A percentile compares a stretch with the other conserved stretches of the same genome.
Evolutionary conservation across 2,113 vertebrate species (phyloP).

Genomic region (Callionymus lyra): DNA sequence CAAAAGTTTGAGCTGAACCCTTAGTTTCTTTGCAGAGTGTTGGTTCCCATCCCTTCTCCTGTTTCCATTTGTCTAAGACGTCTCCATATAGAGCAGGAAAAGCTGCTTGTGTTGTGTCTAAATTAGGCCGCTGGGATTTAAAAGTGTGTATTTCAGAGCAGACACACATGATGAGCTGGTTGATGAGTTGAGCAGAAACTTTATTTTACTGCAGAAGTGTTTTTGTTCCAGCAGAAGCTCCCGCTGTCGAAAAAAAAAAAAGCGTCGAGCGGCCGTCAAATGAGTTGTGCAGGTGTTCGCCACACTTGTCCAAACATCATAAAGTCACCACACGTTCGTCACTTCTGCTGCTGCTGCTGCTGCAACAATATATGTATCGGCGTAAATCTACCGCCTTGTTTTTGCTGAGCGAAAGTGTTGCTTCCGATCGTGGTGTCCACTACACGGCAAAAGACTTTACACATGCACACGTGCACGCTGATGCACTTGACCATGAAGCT

Average conservation of each 20-base stretch:
- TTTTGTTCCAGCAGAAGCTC: too few relatives aligned
- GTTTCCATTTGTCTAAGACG: too few relatives aligned
- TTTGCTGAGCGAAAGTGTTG: too few relatives aligned
- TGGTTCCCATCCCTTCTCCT: too few relatives aligned
- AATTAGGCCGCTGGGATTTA: too few relatives aligned
- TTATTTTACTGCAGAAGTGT: too few relatives aligned
- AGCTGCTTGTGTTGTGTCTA: too few relatives aligned
- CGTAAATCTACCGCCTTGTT: too few relatives aligned
- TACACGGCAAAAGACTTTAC: too few relatives aligned
- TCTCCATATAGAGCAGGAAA: too few relatives aligned
- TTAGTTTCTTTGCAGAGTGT: too few relatives aligned
- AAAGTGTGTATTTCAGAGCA: constrained; percentile 5
- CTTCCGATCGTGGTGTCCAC: not conserved
- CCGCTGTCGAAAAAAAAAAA: constrained; percentile 1
- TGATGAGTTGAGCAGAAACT: constrained; percentile 7
- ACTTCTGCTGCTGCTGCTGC: not conserved
- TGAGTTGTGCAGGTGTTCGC: constrained; percentile 39
- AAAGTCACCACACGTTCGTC: constrained; percentile 7
- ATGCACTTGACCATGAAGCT: constrained; percentile 12
- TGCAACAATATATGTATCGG: constrained; percentile 3
- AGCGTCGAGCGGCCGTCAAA: constrained; percentile 20
- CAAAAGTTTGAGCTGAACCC: too few relatives aligned
- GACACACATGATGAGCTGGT: constrained; percentile 13
- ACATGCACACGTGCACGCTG: constrained; percentile 2
- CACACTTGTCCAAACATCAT: constrained; percentile 45